Evolutionary conservation across 2,113 vertebrate genomes (phyloP).

Genomic region (Strix aluco): DNA sequence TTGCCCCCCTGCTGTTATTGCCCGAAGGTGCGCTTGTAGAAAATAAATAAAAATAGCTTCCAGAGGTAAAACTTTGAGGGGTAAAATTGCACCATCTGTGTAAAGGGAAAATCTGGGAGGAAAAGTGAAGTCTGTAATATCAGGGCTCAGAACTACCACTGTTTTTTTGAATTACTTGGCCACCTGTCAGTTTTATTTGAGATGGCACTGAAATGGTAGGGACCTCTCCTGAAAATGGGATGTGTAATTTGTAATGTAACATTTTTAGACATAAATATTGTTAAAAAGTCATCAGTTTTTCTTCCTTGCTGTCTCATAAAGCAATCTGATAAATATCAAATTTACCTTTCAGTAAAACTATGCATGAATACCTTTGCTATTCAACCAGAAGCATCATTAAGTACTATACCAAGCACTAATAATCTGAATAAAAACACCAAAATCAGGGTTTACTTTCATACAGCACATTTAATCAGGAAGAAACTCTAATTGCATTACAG

Average conservation of each 20-base stretch:
- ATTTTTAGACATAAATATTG: background rate
- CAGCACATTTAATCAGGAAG: background rate
- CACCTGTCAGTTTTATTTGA: slow-evolving; percentile 54
- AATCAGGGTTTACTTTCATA: background rate
- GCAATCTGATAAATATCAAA: background rate
- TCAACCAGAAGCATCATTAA: slow-evolving; percentile 1
- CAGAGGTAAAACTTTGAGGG: slow-evolving; percentile 45
- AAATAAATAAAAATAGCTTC: slow-evolving; percentile 67
- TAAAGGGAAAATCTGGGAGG: slow-evolving; percentile 20
- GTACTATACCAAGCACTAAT: background rate
- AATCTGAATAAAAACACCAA: background rate
- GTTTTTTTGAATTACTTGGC: slow-evolving; percentile 7
- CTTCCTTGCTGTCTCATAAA: background rate
- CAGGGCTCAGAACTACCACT: slow-evolving; percentile 26
- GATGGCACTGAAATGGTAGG: slow-evolving; percentile 38
- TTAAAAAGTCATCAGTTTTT: background rate
- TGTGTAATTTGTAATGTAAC: background rate
- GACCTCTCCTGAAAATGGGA: slow-evolving; percentile 46
- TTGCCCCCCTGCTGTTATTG: slow-evolving; percentile 36
- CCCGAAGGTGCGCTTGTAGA: slow-evolving; percentile 38
- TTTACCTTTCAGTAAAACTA: background rate
- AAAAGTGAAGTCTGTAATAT: slow-evolving; percentile 32
- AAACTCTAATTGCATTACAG: background rate
- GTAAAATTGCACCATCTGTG: slow-evolving; percentile 55
- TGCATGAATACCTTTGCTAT: background rate